Conservation (phyloP, 2,797 vertebrate genomes). For the Vultur gryphus region DNA sequence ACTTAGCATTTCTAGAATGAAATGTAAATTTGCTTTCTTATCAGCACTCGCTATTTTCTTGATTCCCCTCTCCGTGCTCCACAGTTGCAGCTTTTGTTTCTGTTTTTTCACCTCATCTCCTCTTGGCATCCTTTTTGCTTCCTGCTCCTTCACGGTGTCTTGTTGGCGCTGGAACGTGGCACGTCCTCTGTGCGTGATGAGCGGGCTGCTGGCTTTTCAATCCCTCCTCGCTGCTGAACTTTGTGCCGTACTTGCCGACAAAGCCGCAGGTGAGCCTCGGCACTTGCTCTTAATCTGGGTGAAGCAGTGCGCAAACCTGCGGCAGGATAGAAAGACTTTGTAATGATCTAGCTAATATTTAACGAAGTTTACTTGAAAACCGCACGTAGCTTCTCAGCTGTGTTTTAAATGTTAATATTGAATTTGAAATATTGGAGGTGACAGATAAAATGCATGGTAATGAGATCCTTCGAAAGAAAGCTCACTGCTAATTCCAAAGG, state of each 20-base stretch:
- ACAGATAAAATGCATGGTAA: neutral
- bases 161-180: accelerated
- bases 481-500: neutral
- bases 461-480: neutral
- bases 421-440: neutral
- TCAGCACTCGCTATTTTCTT: accelerated
- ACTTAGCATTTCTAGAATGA: accelerated
- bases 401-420: neutral
- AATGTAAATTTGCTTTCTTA: neutral
- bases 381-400: neutral
- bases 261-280: neutral
- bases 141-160: neutral
- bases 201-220: neutral
- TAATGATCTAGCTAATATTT: neutral
- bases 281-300: neutral
- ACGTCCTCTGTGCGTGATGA: neutral
- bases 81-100: neutral
- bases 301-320: neutral
- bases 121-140: neutral
- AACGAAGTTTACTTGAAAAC: neutral
- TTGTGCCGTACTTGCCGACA: neutral
- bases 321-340: neutral
- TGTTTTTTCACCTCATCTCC: neutral
- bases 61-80: too few species aligned
- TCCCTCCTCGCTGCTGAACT: neutral